A percentile compares a stretch with the other conserved stretches of the same genome.
Evolutionary conservation across 1,140 invertebrate species (phyloP).

Genomic region (Nephila pilipes): DNA sequence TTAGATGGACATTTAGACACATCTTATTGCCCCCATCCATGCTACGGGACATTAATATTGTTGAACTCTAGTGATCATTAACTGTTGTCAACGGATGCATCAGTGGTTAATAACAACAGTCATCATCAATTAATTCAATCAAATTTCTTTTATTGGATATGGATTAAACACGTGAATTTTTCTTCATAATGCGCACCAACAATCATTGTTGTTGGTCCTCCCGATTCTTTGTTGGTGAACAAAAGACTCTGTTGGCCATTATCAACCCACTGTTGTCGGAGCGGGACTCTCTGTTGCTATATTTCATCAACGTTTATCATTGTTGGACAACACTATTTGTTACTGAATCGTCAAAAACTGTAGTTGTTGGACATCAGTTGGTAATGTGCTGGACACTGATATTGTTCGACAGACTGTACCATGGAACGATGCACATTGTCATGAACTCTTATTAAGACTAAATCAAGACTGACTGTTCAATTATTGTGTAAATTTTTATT

Average conservation of each 20-base stretch:
- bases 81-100: not conserved
- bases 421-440: not conserved
- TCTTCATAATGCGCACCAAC: not conserved
- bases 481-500: conserved; percentile 59
- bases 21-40: conserved; percentile 3
- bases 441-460: not conserved
- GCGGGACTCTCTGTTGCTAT: not conserved
- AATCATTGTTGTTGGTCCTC: conserved; percentile 3
- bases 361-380: not conserved
- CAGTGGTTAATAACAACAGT: not conserved
- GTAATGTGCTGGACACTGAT: not conserved
- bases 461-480: conserved; percentile 50
- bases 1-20: not conserved
- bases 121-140: not conserved
- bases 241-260: not conserved
- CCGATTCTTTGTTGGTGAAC: not conserved
- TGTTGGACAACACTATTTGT: not conserved
- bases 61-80: not conserved
- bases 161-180: not conserved
- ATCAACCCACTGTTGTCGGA: not conserved
- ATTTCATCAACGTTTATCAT: not conserved
- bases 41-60: not conserved
- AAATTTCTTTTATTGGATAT: not conserved
- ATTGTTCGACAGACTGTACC: not conserved
- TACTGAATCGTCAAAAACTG: conserved; percentile 2